Percentiles rank a stretch among this genome's conserved stretches.
These are phyloP conservation scores for Pemphredon lugubris DNA, from an alignment of 2,888 invertebrate species.

Conservation along the genomic window DNA sequence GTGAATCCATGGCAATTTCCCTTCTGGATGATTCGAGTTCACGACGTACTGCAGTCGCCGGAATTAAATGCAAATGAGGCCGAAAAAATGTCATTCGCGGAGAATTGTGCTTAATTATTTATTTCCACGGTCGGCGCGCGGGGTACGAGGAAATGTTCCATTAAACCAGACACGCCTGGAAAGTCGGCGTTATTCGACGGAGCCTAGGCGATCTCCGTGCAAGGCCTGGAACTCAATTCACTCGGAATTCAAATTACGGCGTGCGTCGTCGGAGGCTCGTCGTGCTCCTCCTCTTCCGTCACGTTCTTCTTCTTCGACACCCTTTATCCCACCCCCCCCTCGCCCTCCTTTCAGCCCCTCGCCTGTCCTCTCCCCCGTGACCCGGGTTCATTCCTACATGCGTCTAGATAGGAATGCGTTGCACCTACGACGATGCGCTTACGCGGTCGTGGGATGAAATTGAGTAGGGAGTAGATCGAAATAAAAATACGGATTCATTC, in stretches of 20 bases:
- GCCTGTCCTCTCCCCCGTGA: too few species aligned
- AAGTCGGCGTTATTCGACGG: constrained; percentile 62
- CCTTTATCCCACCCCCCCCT: constrained; percentile 41
- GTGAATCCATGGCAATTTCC: too few species aligned
- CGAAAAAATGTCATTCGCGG: constrained; percentile 37
- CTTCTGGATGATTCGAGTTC: too few species aligned
- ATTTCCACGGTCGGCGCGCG: constrained; percentile 41
- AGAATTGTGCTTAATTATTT: constrained; percentile 53
- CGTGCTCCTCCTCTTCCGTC: constrained; percentile 47
- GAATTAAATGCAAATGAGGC: constrained; percentile 31
- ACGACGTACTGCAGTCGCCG: not conserved
- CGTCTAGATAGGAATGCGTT: constrained; percentile 47
- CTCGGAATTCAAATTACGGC: constrained; percentile 76
- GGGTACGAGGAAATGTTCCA: constrained; percentile 47
- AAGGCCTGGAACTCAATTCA: constrained; percentile 74
- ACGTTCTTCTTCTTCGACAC: constrained; percentile 29
- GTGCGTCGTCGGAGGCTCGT: constrained; percentile 41
- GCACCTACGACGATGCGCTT: constrained; percentile 28
- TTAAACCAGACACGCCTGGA: constrained; percentile 54
- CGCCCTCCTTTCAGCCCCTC: too few species aligned
- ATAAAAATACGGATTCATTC: not conserved
- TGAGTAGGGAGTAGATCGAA: constrained; percentile 7
- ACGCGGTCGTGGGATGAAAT: constrained; percentile 17
- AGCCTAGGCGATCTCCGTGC: constrained; percentile 68
- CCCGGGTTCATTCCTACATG: constrained; percentile 24